Conservation (phyloP, 2,797 vertebrate genomes). For the Enteromius unitaeniatus region DNA sequence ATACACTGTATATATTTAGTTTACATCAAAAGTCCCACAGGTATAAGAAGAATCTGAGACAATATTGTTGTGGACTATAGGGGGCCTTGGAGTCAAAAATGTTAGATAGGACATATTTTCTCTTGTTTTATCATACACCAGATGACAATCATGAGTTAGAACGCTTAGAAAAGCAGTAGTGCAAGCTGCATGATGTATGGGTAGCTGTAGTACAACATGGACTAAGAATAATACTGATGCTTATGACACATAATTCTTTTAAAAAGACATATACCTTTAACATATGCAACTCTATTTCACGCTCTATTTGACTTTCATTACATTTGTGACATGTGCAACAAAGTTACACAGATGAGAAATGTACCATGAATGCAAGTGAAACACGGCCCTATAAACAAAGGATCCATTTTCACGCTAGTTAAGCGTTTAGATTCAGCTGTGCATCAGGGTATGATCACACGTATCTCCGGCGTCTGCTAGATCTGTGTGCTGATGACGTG, state of each 20-base stretch:
- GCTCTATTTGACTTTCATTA: slow-evolving; percentile 8
- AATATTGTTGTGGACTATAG: neutral
- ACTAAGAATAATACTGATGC: neutral
- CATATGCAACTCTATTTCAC: neutral
- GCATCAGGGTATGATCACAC: neutral
- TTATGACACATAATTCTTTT: neutral
- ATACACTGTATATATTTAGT: neutral
- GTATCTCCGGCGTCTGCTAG: neutral
- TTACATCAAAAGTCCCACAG: neutral
- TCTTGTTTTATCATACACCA: neutral
- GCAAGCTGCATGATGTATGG: neutral
- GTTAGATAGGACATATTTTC: neutral
- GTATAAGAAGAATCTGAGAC: neutral
- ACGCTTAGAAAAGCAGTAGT: neutral
- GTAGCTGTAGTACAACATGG: neutral
- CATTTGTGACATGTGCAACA: neutral
- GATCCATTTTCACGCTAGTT: neutral
- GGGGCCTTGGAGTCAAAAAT: neutral
- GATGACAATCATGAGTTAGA: neutral
- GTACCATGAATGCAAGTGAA: neutral
- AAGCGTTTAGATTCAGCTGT: neutral
- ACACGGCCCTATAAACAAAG: neutral
- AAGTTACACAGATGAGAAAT: slow-evolving; percentile 5
- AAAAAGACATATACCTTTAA: neutral
- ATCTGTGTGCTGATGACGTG: slow-evolving; percentile 15